phyloP scores from a whole-genome alignment of 23 tunicate genomes.

The Styela plicata region DNA sequence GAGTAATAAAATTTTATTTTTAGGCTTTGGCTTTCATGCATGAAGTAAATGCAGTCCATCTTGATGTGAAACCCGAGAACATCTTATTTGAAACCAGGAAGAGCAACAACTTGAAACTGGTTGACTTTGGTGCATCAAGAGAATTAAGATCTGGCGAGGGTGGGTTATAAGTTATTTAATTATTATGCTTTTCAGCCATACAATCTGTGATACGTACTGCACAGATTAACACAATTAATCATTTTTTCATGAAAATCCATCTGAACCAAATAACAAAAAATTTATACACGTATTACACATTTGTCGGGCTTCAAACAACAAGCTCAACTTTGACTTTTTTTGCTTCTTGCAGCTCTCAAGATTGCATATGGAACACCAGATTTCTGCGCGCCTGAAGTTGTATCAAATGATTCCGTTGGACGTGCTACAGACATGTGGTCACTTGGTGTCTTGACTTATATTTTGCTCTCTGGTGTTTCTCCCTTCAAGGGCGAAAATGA shows the following conservation, averaged over 20 bases:
- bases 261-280: no score
- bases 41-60: constrained; percentile 66
- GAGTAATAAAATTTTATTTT: background rate
- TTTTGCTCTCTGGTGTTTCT: constrained; percentile 79
- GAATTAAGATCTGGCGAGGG: constrained; percentile 86
- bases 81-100: constrained; percentile 70
- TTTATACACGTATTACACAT: background rate
- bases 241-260: no score
- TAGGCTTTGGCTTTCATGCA: constrained; percentile 70
- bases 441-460: constrained; percentile 66
- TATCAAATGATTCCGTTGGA: constrained; percentile 75
- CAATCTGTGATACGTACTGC: no score
- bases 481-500: constrained; percentile 91
- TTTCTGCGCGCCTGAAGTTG: constrained; percentile 93
- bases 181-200: no score
- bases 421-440: constrained; percentile 96
- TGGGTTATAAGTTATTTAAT: no score
- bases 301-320: no score
- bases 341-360: constrained; percentile 40
- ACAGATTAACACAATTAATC: no score
- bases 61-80: constrained; percentile 92
- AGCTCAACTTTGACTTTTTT: no score
- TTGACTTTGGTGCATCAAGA: constrained; percentile 83
- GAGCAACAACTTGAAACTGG: constrained; percentile 73
- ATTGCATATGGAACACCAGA: constrained; percentile 83